Evolutionary conservation across 2,113 vertebrate species (phyloP).

Genomic region (Cavia aperea): DNA sequence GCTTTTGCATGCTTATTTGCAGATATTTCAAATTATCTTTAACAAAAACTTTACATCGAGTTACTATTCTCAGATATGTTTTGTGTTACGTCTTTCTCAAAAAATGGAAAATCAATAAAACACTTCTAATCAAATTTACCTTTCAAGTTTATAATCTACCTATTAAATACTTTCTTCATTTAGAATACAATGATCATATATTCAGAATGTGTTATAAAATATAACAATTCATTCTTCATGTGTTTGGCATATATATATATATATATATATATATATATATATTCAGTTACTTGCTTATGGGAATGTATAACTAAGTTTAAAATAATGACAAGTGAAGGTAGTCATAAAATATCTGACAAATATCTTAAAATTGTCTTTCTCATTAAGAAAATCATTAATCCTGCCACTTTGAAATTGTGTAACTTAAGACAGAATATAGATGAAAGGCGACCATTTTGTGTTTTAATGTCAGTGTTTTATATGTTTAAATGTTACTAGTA

Average conservation of each 20-base stretch:
- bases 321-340: conserved; percentile 15
- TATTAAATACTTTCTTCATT: neutral
- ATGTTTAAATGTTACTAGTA: conserved; percentile 31
- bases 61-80: conserved; percentile 1
- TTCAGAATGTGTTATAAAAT: conserved; percentile 7
- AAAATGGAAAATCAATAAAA: conserved; percentile 3
- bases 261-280: too few relatives aligned
- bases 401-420: neutral
- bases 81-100: neutral
- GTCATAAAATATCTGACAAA: neutral
- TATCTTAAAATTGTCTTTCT: neutral
- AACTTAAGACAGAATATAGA: neutral
- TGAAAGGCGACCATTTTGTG: neutral
- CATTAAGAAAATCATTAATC: neutral
- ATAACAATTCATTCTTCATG: neutral
- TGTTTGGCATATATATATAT: neutral
- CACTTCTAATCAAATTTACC: neutral
- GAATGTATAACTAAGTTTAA: conserved; percentile 2
- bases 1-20: neutral
- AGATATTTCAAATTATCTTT: conserved; percentile 11
- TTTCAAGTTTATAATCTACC: neutral
- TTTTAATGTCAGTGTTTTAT: neutral
- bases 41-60: conserved; percentile 13
- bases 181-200: neutral
- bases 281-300: neutral